Evolutionary conservation across 37 sponge, comb jelly and placozoan genomes (phyloP).

Genomic region (Geodia barretti): DNA sequence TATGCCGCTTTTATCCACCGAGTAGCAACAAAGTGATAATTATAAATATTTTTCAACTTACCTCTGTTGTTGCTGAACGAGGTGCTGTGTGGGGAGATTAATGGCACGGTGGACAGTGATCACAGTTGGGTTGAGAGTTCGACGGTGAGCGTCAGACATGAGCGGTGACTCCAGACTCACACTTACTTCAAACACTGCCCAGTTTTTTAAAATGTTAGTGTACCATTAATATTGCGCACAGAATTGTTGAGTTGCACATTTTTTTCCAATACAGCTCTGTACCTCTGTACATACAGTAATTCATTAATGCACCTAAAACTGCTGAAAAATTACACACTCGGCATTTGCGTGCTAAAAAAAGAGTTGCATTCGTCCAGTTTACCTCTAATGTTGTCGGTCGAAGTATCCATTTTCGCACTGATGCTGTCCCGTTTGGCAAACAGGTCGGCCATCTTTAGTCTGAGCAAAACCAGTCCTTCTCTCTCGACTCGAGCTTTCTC

Average conservation of each 20-base stretch:
- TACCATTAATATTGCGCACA: no score
- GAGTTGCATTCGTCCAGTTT: no score
- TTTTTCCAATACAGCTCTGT: no score
- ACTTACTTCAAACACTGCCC: conserved; percentile 50
- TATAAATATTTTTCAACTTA: conserved; percentile 27
- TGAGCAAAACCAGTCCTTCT: conserved; percentile 53
- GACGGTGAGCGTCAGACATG: conserved; percentile 62
- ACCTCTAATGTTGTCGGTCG: no score
- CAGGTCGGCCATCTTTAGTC: conserved; percentile 60
- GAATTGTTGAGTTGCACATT: no score
- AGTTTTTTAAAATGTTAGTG: no score
- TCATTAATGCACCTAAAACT: no score
- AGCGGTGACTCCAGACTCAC: conserved; percentile 45
- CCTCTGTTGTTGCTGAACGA: conserved; percentile 26
- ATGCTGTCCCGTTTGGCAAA: conserved; percentile 42
- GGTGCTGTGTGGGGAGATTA: conserved; percentile 54
- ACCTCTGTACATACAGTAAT: no score
- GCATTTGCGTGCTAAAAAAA: no score
- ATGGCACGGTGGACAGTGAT: conserved; percentile 61
- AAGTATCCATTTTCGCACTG: background rate
- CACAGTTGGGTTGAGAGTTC: conserved; percentile 77
- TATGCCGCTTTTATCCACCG: background rate
- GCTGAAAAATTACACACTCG: no score
- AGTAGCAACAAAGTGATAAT: no score
- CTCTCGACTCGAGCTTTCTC: conserved; percentile 29